A percentile compares a stretch with the other conserved stretches of the same genome.
These are phyloP conservation scores for Protonibea diacanthus DNA, from an alignment of 2,797 vertebrate genomes.

Conservation along the genomic window DNA sequence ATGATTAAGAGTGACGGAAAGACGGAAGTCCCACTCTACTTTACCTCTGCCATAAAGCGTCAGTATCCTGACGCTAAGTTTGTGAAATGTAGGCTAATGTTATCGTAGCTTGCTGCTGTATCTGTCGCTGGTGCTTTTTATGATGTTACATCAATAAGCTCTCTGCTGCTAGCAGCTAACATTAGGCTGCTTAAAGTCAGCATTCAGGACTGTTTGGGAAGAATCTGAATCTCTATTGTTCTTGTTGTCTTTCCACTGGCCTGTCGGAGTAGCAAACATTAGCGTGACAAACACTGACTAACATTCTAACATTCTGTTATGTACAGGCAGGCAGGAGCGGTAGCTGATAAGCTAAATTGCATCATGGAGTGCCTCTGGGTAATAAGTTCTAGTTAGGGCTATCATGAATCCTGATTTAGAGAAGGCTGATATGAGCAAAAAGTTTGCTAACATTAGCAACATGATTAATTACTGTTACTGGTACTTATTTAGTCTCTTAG, in stretches of 20 bases:
- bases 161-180: neutral
- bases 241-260: neutral
- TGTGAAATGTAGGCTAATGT: no score
- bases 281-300: no score
- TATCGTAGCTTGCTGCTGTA: neutral
- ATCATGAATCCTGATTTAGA: neutral
- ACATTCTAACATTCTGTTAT: neutral
- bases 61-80: no score
- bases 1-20: no score
- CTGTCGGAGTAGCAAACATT: neutral
- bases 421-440: neutral
- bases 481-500: neutral
- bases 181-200: neutral
- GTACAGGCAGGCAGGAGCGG: neutral
- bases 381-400: neutral
- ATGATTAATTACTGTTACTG: no score
- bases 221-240: conserved; percentile 2
- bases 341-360: neutral
- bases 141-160: neutral
- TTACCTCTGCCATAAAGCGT: no score
- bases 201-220: neutral
- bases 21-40: no score
- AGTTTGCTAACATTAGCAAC: neutral
- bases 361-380: neutral
- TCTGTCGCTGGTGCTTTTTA: neutral